A percentile compares a stretch with the other conserved stretches of the same genome.
phyloP scores from a whole-genome alignment of 2,113 vertebrate genomes.

The Trichomycterus rosablanca region DNA sequence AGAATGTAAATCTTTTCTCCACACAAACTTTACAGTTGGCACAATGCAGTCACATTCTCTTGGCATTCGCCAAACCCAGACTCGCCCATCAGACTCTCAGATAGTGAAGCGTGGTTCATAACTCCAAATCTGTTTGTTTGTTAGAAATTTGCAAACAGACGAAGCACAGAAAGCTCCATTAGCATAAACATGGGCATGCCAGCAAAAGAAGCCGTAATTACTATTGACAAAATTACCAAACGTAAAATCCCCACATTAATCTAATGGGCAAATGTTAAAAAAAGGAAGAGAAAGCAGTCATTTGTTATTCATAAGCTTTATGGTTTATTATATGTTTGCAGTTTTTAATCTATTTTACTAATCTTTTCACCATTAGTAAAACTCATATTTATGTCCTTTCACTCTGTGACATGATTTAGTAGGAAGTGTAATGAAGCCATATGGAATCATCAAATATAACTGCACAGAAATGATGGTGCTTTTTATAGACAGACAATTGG shows the following conservation, averaged over 20 bases:
- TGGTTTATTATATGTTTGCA: slow-evolving; percentile 56
- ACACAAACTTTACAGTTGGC: too few species aligned
- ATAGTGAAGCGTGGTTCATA: too few species aligned
- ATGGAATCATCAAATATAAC: slow-evolving; percentile 50
- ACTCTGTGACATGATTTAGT: slow-evolving; percentile 34
- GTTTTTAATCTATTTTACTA: slow-evolving; percentile 55
- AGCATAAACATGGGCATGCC: slow-evolving; percentile 55
- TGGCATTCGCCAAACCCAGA: too few species aligned
- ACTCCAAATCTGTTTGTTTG: slow-evolving; percentile 61
- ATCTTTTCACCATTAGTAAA: slow-evolving; percentile 48
- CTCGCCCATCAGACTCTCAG: too few species aligned
- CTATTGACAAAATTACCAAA: slow-evolving; percentile 76
- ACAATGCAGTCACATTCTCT: too few species aligned
- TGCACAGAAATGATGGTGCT: slow-evolving; percentile 36
- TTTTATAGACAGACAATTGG: slow-evolving; percentile 42
- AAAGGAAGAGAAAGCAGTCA: slow-evolving; percentile 53
- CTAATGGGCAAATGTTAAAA: slow-evolving; percentile 69
- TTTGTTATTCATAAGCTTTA: slow-evolving; percentile 65
- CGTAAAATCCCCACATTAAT: slow-evolving; percentile 70
- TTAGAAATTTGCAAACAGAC: slow-evolving; percentile 52
- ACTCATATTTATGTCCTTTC: slow-evolving; percentile 46
- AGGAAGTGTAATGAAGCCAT: slow-evolving; percentile 38
- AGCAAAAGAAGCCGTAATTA: slow-evolving; percentile 68
- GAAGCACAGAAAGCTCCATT: slow-evolving; percentile 50
- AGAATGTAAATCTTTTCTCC: too few species aligned